Base-by-base conservation (phyloP, 2,113 vertebrate species). In the Campylomormyrus tamandua region DNA sequence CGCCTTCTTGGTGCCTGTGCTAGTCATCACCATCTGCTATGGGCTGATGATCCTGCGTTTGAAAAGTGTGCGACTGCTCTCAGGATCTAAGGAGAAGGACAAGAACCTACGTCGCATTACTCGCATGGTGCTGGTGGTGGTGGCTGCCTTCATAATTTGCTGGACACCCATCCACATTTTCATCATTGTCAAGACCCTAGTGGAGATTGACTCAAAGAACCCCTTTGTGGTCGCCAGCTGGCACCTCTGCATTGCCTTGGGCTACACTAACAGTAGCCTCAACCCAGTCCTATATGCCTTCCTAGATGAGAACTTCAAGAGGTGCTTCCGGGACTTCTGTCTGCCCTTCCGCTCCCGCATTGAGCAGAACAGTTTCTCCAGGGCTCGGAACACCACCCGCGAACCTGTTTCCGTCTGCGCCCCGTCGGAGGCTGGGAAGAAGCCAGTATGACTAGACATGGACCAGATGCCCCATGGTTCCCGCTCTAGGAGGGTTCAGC, bases 81-180 rank as follows among this genome's bases (percentile, higher is more conserved):
- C 98, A 0, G 98, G 98, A 92, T 99, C 98, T 87, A 98, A 97
- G 93, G 98, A 99, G 95, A 99, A 99, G 90, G 98, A 99, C 92
- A 96, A 96, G 87, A 98, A 97, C 92, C 89, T 99, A 92, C 96
- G 97, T 6, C 96, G 98, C 91, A 99, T 99, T 95, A 99, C 98
- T 0, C 97, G 97, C 92, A 99, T 99, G 98, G 98, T 99, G 87
- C 96, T 99, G 92, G 97, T 99, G 92, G 96, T 99, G 17, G 98
- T 99, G 91, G 97, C 98, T 0, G 98, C 97, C 93, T 99, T 99
- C 94, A 97, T 99, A 92, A 92, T 99, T 94, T 99, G 98, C 94
- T 99, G 98, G 98, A 98, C 98, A 0, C 98, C 98, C 91, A 99
- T 99, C 94, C 98, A 99, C 94, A 96, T 99, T 94, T 99, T 99